Evolutionary conservation across 2,113 vertebrate species (phyloP).

Genomic region (Poecile atricapillus): DNA sequence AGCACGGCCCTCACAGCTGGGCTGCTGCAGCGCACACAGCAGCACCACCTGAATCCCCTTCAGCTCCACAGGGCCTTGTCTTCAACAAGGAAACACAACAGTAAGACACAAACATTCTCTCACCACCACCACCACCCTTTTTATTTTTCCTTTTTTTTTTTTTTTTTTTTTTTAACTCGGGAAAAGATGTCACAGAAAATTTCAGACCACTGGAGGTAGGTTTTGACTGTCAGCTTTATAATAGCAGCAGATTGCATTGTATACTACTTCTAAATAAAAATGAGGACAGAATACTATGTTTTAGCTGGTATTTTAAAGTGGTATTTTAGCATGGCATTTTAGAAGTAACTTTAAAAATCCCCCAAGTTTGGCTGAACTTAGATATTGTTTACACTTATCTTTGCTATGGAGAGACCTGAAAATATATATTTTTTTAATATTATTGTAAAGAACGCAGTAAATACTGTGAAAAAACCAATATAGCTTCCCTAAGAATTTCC

Average conservation of each 20-base stretch:
- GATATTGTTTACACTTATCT: not conserved
- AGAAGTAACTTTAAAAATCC: not conserved
- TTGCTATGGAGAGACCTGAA: not conserved
- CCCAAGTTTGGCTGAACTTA: not conserved
- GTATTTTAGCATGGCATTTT: not conserved
- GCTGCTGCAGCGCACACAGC: not conserved
- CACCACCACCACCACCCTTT: rapidly evolving
- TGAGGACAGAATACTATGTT: not conserved
- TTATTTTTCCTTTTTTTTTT: not conserved
- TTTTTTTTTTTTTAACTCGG: not conserved
- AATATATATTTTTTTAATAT: rapidly evolving
- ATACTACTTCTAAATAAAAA: not conserved
- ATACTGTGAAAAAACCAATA: not conserved
- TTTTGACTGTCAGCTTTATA: not conserved
- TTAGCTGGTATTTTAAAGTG: not conserved
- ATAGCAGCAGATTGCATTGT: not conserved
- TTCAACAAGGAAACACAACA: not conserved
- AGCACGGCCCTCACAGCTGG: not conserved
- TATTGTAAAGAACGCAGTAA: not conserved
- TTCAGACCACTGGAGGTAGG: not conserved
- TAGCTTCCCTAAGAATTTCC: not conserved
- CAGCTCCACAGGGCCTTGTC: not conserved
- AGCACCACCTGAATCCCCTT: not conserved
- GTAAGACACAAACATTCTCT: not conserved
- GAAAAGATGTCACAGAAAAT: not conserved